Percentiles rank a stretch among this genome's conserved stretches.
phyloP scores from a whole-genome alignment of 2,797 vertebrate genomes.

The Cryptoblepharus egeriae region DNA sequence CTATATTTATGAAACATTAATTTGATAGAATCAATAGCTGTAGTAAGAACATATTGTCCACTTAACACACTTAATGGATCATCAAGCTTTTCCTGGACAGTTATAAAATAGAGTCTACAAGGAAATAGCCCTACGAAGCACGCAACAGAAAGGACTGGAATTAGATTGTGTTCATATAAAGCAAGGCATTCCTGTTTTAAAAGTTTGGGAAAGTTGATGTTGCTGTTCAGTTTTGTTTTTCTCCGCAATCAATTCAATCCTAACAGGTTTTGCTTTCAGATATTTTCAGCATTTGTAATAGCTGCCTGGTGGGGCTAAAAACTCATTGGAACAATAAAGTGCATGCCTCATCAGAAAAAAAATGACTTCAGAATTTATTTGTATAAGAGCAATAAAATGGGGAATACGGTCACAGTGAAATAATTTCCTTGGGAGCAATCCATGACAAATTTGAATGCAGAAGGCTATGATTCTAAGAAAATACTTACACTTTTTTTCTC shows the following conservation, averaged over 20 bases:
- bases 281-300: constrained; percentile 30
- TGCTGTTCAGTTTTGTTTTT: constrained; percentile 26
- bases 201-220: background rate
- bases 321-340: constrained; percentile 32
- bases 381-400: background rate
- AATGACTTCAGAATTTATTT: constrained; percentile 3
- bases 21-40: constrained; percentile 26
- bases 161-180: constrained; percentile 29
- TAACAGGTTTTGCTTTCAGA: constrained; percentile 31
- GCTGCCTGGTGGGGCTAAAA: constrained; percentile 1
- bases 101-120: constrained; percentile 42
- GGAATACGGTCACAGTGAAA: background rate
- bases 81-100: constrained; percentile 12
- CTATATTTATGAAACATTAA: constrained; percentile 43
- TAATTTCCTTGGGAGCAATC: background rate
- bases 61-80: constrained; percentile 36
- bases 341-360: background rate
- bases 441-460: background rate
- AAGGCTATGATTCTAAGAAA: background rate
- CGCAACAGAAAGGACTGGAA: constrained; percentile 1
- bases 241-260: constrained; percentile 25
- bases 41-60: constrained; percentile 39
- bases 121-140: background rate
- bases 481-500: background rate
- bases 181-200: background rate